phyloP scores from a whole-genome alignment of 1,140 invertebrate species.

The Habropoda laboriosa region DNA sequence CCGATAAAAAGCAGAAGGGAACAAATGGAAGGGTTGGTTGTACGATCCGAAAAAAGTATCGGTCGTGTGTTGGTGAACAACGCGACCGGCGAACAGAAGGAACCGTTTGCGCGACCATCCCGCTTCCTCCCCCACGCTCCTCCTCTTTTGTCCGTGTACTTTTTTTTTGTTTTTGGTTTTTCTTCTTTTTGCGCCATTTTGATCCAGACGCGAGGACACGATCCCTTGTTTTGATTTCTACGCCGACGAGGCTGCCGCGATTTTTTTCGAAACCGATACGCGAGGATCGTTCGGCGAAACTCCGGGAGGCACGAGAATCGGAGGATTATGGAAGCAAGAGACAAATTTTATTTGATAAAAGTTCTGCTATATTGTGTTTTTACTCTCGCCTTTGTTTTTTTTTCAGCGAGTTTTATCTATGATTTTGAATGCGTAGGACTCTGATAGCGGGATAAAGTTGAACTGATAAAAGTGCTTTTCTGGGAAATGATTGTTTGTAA shows the following conservation, averaged over 20 bases:
- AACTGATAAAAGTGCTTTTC: too few species aligned
- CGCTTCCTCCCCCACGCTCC: too few species aligned
- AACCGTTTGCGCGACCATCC: not conserved
- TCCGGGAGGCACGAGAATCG: not conserved
- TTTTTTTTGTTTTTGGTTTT: not conserved
- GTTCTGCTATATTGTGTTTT: too few species aligned
- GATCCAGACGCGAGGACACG: not conserved
- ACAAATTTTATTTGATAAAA: not conserved
- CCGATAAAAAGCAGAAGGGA: slow-evolving; percentile 42
- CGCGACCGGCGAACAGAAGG: slow-evolving; percentile 35
- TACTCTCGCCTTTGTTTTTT: too few species aligned
- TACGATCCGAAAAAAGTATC: slow-evolving; percentile 49
- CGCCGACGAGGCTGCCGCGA: not conserved
- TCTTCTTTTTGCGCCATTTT: not conserved
- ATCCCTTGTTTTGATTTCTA: slow-evolving; percentile 31
- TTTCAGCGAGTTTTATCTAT: too few species aligned
- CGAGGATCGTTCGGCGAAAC: not conserved
- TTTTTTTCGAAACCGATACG: not conserved
- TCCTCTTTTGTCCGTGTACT: slow-evolving; percentile 15
- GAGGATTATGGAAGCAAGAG: too few species aligned
- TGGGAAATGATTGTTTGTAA: too few species aligned
- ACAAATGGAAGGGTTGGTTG: slow-evolving; percentile 24
- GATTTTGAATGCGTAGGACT: too few species aligned
- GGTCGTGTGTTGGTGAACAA: slow-evolving; percentile 40
- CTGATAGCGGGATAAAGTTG: too few species aligned